A percentile compares a stretch with the other conserved stretches of the same genome.
Conservation (phyloP, 2,113 vertebrate species). For the Hippocampus abdominalis region DNA sequence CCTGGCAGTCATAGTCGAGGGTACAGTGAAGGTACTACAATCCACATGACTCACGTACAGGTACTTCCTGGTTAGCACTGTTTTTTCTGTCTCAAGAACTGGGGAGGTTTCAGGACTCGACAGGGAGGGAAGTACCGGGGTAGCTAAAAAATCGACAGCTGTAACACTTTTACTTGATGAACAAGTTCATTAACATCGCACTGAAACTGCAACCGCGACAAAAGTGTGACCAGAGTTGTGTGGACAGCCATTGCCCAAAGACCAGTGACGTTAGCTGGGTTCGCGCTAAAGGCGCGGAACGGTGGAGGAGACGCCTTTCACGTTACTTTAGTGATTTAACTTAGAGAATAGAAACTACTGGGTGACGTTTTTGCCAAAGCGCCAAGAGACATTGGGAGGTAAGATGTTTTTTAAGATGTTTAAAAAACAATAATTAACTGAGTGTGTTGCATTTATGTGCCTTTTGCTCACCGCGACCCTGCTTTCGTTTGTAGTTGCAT, state of each 20-base stretch:
- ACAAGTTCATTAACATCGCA: not conserved
- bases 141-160: not conserved
- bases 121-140: not conserved
- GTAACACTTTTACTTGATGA: not conserved
- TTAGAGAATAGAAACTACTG: conserved; percentile 3
- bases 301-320: not conserved
- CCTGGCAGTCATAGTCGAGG: conserved; percentile 38
- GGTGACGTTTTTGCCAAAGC: conserved; percentile 5
- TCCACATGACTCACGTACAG: not conserved
- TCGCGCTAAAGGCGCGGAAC: conserved; percentile 32
- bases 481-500: not conserved
- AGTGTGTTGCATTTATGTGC: not conserved
- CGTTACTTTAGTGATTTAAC: not conserved
- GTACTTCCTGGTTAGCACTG: conserved; percentile 58
- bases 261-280: conserved; percentile 37
- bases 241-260: conserved; percentile 18
- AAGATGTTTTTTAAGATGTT: not conserved
- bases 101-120: conserved; percentile 17
- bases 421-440: not conserved
- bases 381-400: conserved; percentile 35
- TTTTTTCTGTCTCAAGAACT: conserved; percentile 14
- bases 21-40: not conserved
- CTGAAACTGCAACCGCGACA: conserved; percentile 11
- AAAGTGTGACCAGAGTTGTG: not conserved
- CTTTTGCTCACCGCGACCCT: not conserved